Conservation (phyloP, 2,797 vertebrate genomes). For the Simalia tracyae region DNA sequence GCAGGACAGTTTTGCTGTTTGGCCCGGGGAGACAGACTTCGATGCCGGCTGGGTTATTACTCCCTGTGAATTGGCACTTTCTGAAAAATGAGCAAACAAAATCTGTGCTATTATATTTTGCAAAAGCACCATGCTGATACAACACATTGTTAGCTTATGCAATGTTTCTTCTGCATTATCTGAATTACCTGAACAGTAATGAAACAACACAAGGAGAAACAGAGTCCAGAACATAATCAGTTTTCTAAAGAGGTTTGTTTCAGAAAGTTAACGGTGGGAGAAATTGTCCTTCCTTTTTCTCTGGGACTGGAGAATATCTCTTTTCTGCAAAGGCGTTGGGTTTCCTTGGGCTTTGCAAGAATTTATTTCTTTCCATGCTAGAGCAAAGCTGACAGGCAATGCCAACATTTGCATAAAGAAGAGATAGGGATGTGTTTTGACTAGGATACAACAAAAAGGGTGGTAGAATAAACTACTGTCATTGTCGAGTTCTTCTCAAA, state of each 20-base stretch:
- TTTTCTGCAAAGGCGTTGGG: neutral
- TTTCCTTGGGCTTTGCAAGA: neutral
- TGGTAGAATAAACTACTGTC: too few relatives aligned
- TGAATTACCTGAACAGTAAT: neutral
- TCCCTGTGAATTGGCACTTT: neutral
- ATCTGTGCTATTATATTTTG: neutral
- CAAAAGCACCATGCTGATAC: too few relatives aligned
- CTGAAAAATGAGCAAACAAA: neutral
- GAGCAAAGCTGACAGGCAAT: too few relatives aligned
- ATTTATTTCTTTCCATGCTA: too few relatives aligned
- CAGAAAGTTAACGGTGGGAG: neutral
- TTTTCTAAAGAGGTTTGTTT: neutral
- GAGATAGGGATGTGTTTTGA: too few relatives aligned
- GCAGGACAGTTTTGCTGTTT: neutral
- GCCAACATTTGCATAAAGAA: too few relatives aligned
- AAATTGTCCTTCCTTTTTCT: neutral
- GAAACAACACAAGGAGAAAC: neutral
- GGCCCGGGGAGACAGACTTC: neutral
- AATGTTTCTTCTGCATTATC: neutral
- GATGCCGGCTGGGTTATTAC: neutral
- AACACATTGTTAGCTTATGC: too few relatives aligned
- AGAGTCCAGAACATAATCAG: neutral
- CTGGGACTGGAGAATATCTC: too few relatives aligned
- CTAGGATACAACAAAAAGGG: too few relatives aligned
- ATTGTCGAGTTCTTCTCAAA: too few relatives aligned